Percentiles rank a stretch among this genome's conserved stretches.
Evolutionary conservation across 2,113 vertebrate genomes (phyloP).

Genomic region (Scalopus aquaticus): DNA sequence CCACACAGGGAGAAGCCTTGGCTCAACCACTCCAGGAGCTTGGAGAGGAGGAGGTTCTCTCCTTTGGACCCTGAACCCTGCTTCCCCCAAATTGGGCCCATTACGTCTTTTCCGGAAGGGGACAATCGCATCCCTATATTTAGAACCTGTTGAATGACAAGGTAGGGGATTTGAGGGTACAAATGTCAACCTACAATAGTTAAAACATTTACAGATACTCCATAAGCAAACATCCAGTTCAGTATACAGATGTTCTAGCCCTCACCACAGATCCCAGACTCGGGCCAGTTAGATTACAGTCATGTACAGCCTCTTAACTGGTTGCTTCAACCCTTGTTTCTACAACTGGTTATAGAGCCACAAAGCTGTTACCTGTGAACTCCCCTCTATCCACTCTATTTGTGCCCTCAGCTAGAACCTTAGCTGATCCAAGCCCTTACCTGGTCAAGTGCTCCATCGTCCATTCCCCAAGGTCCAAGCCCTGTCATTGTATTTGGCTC

Average conservation of each 20-base stretch:
- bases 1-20: too few species aligned
- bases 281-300: background rate
- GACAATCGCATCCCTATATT: background rate
- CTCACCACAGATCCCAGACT: background rate
- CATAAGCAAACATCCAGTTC: background rate
- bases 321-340: background rate
- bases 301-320: background rate
- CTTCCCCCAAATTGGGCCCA: background rate
- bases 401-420: background rate
- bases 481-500: too few species aligned
- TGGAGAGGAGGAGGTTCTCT: background rate
- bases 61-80: background rate
- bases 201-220: too few species aligned
- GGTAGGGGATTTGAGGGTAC: background rate
- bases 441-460: background rate
- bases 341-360: background rate
- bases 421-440: too few species aligned
- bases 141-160: background rate
- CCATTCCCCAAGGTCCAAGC: too few species aligned
- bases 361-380: background rate
- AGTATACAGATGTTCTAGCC: background rate
- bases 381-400: too few species aligned
- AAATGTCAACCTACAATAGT: background rate
- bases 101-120: background rate
- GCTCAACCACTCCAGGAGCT: background rate